A percentile compares a stretch with the other conserved stretches of the same genome.
Conservation (phyloP, 2,797 vertebrate species). For the Sandelia bainsii region DNA sequence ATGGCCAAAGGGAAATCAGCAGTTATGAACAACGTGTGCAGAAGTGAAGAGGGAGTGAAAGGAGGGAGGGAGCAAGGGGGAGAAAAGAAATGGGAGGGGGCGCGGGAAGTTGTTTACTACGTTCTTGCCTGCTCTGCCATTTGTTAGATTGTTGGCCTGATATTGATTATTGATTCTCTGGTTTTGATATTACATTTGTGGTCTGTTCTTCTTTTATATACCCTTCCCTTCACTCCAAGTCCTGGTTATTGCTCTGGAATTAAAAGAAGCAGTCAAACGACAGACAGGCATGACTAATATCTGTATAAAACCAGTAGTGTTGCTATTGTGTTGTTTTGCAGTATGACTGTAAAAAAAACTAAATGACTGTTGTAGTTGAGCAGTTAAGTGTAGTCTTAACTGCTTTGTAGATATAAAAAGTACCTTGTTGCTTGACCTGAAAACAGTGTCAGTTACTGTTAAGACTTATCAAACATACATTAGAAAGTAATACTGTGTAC, state of each 20-base stretch:
- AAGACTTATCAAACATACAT: slow-evolving; percentile 30
- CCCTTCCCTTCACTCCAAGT: background rate
- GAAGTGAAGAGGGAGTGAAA: slow-evolving; percentile 75
- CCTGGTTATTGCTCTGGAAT: slow-evolving; percentile 10
- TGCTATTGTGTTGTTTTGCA: slow-evolving; percentile 27
- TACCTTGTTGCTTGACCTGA: slow-evolving; percentile 9
- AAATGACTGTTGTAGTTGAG: slow-evolving; percentile 22
- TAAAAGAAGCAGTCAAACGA: background rate
- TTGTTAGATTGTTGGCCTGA: slow-evolving; percentile 46
- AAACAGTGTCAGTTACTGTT: slow-evolving; percentile 17
- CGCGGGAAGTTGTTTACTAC: slow-evolving; percentile 81
- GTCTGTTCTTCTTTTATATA: slow-evolving; percentile 7
- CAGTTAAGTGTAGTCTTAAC: background rate
- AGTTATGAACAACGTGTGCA: slow-evolving; percentile 85
- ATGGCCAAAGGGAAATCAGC: slow-evolving; percentile 80
- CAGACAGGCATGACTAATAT: slow-evolving; percentile 46
- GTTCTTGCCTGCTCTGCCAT: slow-evolving; percentile 64
- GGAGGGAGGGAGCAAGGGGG: slow-evolving; percentile 64
- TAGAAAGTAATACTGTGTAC: slow-evolving; percentile 22
- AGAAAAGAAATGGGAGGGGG: slow-evolving; percentile 75
- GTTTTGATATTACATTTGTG: slow-evolving; percentile 12
- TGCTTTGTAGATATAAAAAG: slow-evolving; percentile 36
- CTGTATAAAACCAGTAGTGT: slow-evolving; percentile 15
- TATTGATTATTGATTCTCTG: slow-evolving; percentile 52
- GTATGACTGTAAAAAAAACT: slow-evolving; percentile 42